Evolutionary conservation across 2,888 invertebrate genomes (phyloP), one percentile per base, ranked within the genome.

Genomic region (Nudaria mundana): DNA sequence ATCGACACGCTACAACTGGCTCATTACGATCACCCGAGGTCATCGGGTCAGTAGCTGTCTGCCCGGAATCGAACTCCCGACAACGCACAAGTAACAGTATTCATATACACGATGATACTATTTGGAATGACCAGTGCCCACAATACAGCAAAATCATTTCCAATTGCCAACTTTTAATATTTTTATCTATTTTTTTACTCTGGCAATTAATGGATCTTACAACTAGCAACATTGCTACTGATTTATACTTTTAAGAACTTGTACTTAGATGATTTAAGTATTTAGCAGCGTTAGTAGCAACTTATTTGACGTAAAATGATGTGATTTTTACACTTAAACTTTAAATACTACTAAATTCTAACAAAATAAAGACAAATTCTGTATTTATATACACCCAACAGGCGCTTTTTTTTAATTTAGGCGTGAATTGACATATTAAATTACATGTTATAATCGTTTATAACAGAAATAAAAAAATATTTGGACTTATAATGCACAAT

Each of bases 401-500:
- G 42, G 58, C 39, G 43, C 44, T 37, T 30, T 38, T 49, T 44
- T 52, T 37, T 25, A 44, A 56, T 31, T 52, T 40, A 39, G 42
- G 59, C 52, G 49, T 52, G 37, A 53, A 58, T 57, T 57, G 56
- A 61, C 56, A 56, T 45, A 46, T 52, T 59, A 54, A 46, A 5
- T 20, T 40, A 43, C 33, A 47, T 40, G 61, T 54, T 71, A 69
- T 66, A 66, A 56, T 10, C 18, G 47, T 22, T 57, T 64, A 70
- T 66, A 74, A 69, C 62, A 40, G 51, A 48, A 52, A 48, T 30
- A 29, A 48, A 52, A 58, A 62, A 52, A 66, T 77, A 75, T 77
- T 77, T 77, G 77, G 77, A 68, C 57, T 45, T 61, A 53, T 51
- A 42, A 70, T 71, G 61, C 59, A 71, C 63, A 62, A 52, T 47